These are phyloP conservation scores for Anser cygnoides DNA, from an alignment of 2,113 vertebrate species.

Conservation along the genomic window DNA sequence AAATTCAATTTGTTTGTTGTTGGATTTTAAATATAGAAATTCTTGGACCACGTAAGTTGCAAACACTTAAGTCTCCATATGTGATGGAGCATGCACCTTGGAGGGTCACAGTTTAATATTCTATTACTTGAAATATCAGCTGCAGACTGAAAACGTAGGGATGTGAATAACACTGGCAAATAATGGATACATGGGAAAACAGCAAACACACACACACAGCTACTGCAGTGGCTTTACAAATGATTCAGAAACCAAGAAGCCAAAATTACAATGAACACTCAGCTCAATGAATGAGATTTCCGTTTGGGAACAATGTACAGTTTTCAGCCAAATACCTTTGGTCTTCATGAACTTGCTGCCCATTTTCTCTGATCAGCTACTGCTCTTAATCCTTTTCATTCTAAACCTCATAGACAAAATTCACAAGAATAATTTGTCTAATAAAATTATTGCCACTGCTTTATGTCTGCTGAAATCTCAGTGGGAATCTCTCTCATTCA, in stretches of 20 bases:
- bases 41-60: neutral
- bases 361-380: neutral
- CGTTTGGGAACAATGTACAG: neutral
- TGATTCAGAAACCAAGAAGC: slow-evolving; percentile 39
- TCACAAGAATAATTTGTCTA: neutral
- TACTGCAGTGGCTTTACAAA: neutral
- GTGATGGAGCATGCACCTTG: neutral
- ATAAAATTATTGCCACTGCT: neutral
- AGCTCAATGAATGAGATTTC: slow-evolving; percentile 25
- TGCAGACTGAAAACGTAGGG: neutral
- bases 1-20: neutral
- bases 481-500: neutral
- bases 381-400: neutral
- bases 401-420: neutral
- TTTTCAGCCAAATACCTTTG: neutral
- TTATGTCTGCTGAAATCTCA: neutral
- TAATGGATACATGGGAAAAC: neutral
- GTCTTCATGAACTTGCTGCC: neutral
- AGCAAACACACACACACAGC: neutral
- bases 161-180: neutral
- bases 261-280: slow-evolving; percentile 1
- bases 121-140: neutral
- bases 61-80: neutral
- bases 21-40: neutral
- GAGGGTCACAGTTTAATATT: neutral